phyloP scores from a whole-genome alignment of 2,888 invertebrate genomes.

The Holacanthella duospinosa region DNA sequence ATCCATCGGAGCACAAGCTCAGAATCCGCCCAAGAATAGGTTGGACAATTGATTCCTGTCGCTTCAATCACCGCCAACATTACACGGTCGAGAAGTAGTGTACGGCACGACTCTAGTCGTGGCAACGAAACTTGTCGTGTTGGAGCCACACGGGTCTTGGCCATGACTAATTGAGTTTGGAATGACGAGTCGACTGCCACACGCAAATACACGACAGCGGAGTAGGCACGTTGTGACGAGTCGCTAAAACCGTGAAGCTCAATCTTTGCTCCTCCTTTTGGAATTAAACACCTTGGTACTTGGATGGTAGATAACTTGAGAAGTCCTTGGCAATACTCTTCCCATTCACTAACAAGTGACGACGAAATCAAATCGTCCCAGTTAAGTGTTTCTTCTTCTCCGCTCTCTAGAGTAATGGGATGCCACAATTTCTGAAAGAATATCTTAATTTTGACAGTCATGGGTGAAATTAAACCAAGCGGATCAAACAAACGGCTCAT shows the following conservation, averaged over 20 bases:
- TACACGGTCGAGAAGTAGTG: not conserved
- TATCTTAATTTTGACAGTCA: slow-evolving; percentile 32
- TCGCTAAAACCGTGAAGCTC: slow-evolving; percentile 37
- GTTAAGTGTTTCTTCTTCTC: slow-evolving; percentile 16
- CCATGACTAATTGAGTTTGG: not conserved
- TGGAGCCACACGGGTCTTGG: slow-evolving; percentile 4
- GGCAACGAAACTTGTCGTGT: not conserved
- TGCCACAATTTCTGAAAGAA: slow-evolving; percentile 35
- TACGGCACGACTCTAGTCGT: not conserved
- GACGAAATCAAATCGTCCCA: slow-evolving; percentile 36
- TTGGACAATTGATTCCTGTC: not conserved
- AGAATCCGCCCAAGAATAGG: slow-evolving; percentile 13
- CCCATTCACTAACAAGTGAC: slow-evolving; percentile 16
- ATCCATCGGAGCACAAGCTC: slow-evolving; percentile 24
- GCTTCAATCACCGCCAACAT: not conserved
- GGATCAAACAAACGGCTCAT: slow-evolving; percentile 37
- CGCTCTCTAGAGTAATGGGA: not conserved
- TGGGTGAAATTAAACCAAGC: slow-evolving; percentile 30
- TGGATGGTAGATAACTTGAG: not conserved
- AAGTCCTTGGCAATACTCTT: not conserved
- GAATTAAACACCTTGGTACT: slow-evolving; percentile 4
- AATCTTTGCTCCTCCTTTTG: not conserved
- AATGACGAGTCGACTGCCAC: slow-evolving; percentile 7
- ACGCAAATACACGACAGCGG: slow-evolving; percentile 31
- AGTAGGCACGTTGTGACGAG: slow-evolving; percentile 30